A percentile compares a stretch with the other conserved stretches of the same genome.
phyloP scores from a whole-genome alignment of 2,797 vertebrate genomes.

The Austrolebias charrua region DNA sequence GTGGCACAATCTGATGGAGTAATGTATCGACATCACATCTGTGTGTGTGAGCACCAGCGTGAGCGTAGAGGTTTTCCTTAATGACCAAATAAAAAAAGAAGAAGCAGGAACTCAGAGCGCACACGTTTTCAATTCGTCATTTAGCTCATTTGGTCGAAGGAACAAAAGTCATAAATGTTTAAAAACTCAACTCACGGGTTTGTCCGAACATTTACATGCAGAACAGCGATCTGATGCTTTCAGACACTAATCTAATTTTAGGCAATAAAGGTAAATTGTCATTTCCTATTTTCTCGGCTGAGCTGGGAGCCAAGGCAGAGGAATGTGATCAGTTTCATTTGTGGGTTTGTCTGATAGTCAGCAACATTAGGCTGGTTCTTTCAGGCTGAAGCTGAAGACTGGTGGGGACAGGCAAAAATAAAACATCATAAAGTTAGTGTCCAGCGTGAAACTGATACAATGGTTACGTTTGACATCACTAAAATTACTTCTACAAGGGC shows the following conservation, averaged over 20 bases:
- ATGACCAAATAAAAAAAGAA: conserved; percentile 36
- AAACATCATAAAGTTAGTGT: not conserved
- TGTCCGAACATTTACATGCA: conserved; percentile 20
- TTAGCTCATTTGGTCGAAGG: conserved; percentile 30
- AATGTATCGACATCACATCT: conserved; percentile 73
- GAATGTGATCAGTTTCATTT: conserved; percentile 10
- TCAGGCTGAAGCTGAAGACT: not conserved
- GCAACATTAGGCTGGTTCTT: not conserved
- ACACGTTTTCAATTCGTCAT: conserved; percentile 56
- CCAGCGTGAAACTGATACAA: not conserved
- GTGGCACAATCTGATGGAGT: conserved; percentile 71
- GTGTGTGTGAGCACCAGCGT: conserved; percentile 39
- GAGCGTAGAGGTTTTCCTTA: conserved; percentile 36
- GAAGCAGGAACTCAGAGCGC: conserved; percentile 37
- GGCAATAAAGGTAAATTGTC: conserved; percentile 11
- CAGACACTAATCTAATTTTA: conserved; percentile 31
- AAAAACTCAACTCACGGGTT: conserved; percentile 26
- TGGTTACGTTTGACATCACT: not conserved
- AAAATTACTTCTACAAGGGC: not conserved
- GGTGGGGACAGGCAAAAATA: not conserved
- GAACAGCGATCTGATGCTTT: conserved; percentile 19
- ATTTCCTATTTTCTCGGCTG: conserved; percentile 16
- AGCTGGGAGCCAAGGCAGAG: conserved; percentile 7
- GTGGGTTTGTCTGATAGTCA: conserved; percentile 3
- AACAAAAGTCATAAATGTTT: conserved; percentile 48